Base-by-base conservation (phyloP, 35 echinoderm and acorn worm species). In the Apostichopus californicus region DNA sequence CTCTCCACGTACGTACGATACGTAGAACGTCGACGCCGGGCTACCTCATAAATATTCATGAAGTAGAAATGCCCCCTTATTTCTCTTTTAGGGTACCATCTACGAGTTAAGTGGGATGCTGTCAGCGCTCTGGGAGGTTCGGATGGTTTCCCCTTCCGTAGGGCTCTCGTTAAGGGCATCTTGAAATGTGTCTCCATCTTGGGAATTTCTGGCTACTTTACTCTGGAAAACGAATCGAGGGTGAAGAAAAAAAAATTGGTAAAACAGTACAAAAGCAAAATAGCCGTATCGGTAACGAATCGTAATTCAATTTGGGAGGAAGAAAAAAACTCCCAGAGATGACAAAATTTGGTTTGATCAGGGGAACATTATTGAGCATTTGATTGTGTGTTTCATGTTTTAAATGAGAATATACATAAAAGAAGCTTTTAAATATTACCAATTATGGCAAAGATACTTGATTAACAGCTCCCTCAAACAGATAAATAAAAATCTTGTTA, bases 81-180 rank as follows among this genome's bases (percentile, higher is more conserved):
- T 3, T 6, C 5, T 9, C 80, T 75, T 18, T n/a, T 22, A n/a
- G 71, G 71, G 17, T 75, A 75, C 15, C 71, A 75, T 75, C 15
- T 75, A 75, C 0, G 89, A 57, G 77, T 91, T 91, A 14, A 91
- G 89, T 9, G 89, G 89, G 77, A 91, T 91, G 52, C 57, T 91
- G 89, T 91, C 89, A 79, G 89, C 77, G 13, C 72, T 91, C 34
- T 54, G 89, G 75, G 89, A 91, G 1, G 71, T 79, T 10, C 21
- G 71, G 11, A 91, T 77, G 0, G 6, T 79, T 14, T 91, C 77
- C 3, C 89, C 75, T 54, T 91, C 89, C 25, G 15, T 26, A 10
- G 89, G 77, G 18, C 56, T 79, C 55, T 91, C 89, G 54, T 91
- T 77, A 59, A 91, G 89, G 70, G 89, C 73, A n/a, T 91, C 89